phyloP scores from a whole-genome alignment of 1,140 invertebrate genomes.

The Neodiprion pinetum region DNA sequence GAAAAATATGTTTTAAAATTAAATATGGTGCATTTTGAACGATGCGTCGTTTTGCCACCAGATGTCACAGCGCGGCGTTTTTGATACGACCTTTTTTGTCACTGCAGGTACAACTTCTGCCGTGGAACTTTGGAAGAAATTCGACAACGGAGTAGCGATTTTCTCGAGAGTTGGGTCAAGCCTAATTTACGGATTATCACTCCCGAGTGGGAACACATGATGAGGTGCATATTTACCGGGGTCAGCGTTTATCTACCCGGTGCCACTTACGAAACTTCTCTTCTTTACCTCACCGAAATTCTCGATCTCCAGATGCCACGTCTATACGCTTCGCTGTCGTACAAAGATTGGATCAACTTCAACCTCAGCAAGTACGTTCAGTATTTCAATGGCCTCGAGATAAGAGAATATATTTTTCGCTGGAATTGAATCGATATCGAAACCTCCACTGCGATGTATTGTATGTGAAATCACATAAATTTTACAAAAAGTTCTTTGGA shows the following conservation, averaged over 20 bases:
- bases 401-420: too few relatives aligned
- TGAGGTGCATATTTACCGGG: conserved; percentile 50
- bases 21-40: neutral
- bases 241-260: conserved; percentile 46
- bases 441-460: too few relatives aligned
- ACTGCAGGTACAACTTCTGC: conserved; percentile 66
- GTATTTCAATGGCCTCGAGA: neutral
- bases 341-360: conserved; percentile 33
- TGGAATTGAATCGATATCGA: too few relatives aligned
- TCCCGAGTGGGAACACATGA: conserved; percentile 60
- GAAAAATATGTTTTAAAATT: neutral
- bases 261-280: conserved; percentile 38
- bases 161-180: conserved; percentile 49
- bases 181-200: conserved; percentile 51
- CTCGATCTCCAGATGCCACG: conserved; percentile 44
- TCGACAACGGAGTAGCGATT: conserved; percentile 48
- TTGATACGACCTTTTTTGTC: too few relatives aligned
- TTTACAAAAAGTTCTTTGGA: too few relatives aligned
- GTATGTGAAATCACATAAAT: too few relatives aligned
- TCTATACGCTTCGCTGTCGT: conserved; percentile 42
- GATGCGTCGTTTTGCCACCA: too few relatives aligned
- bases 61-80: too few relatives aligned
- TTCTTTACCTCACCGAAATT: conserved; percentile 46
- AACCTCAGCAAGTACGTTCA: conserved; percentile 29
- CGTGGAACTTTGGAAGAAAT: conserved; percentile 56